These are phyloP conservation scores for Bubo blakistoni DNA, from an alignment of 2,113 vertebrate genomes.

Conservation along the genomic window DNA sequence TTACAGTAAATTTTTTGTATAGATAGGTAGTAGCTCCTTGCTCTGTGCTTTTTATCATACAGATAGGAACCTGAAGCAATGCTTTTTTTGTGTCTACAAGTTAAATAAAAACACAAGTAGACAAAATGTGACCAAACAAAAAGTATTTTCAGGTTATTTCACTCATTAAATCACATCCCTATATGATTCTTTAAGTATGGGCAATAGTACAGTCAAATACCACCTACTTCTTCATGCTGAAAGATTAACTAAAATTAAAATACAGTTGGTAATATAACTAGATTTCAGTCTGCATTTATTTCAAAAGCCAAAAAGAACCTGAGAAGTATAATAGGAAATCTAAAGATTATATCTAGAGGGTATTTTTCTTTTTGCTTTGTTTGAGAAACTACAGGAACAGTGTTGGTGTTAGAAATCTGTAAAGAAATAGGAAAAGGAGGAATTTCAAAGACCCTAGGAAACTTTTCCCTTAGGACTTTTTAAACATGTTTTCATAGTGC, in stretches of 20 bases:
- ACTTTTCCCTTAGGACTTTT: conserved; percentile 72
- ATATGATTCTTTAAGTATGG: not conserved
- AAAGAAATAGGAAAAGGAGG: conserved; percentile 68
- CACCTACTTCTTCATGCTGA: conserved; percentile 22
- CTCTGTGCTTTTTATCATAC: not conserved
- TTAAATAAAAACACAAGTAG: not conserved
- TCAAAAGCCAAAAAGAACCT: conserved; percentile 66
- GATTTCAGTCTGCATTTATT: conserved; percentile 67
- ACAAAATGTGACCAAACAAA: not conserved
- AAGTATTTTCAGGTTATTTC: not conserved
- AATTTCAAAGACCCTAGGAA: conserved; percentile 77
- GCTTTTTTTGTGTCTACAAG: not conserved
- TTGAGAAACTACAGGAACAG: conserved; percentile 69
- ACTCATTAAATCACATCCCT: not conserved
- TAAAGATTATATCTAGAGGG: conserved; percentile 73
- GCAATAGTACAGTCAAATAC: not conserved
- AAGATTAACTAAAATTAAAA: conserved; percentile 67
- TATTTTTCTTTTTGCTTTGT: conserved; percentile 76
- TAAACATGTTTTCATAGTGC: conserved; percentile 60
- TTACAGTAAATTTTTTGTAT: not conserved
- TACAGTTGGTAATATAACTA: conserved; percentile 47
- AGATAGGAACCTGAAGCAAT: not conserved
- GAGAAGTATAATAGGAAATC: conserved; percentile 71
- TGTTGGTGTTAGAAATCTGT: conserved; percentile 73
- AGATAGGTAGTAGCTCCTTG: not conserved